Evolutionary conservation across 2,113 vertebrate species (phyloP).

Genomic region (Corythaeola cristata): DNA sequence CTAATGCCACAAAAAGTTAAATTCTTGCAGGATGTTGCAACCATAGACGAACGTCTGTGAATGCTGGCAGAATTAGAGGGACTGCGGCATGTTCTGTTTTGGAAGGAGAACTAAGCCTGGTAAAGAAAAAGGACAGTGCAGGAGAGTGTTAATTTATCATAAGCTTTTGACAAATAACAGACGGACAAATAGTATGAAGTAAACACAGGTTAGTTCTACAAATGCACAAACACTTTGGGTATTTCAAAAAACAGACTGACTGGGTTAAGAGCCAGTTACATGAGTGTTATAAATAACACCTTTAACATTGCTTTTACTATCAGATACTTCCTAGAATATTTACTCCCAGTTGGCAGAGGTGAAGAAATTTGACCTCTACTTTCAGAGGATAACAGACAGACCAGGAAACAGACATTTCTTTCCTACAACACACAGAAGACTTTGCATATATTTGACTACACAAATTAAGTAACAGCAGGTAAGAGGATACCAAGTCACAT

Average conservation of each 20-base stretch:
- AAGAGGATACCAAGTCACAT: neutral
- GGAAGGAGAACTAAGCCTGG: neutral
- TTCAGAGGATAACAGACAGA: neutral
- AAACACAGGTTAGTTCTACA: neutral
- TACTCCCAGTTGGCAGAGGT: neutral
- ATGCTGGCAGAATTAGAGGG: neutral
- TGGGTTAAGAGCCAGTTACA: neutral
- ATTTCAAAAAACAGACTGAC: neutral
- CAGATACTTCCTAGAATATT: neutral
- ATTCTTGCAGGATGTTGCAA: neutral
- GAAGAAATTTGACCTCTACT: neutral
- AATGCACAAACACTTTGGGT: neutral
- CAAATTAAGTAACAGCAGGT: neutral
- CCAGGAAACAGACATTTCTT: neutral
- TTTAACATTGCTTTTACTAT: neutral
- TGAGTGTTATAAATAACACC: neutral
- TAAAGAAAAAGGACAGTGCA: neutral
- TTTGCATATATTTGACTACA: neutral
- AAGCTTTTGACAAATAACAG: neutral
- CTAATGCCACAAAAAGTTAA: neutral
- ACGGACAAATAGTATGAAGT: neutral
- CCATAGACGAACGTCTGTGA: neutral
- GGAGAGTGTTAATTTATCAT: neutral
- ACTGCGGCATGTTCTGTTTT: rapidly evolving
- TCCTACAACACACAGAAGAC: neutral